phyloP scores from a whole-genome alignment of 2,113 vertebrate species.

The Myrmecophaga tridactyla region DNA sequence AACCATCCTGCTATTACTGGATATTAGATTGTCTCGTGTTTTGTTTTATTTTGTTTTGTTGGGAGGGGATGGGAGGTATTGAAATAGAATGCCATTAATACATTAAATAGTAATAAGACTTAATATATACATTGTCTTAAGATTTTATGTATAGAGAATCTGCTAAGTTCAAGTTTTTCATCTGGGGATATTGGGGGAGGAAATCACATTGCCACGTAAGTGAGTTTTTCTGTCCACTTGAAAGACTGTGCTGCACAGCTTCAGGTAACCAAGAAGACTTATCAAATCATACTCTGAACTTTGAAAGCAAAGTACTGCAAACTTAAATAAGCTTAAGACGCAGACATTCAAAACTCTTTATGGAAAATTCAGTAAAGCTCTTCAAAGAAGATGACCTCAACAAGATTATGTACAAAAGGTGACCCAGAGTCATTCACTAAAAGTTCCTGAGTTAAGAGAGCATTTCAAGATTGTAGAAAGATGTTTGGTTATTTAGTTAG shows the following conservation, averaged over 20 bases:
- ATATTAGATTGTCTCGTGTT: neutral
- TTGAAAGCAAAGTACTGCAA: conserved; percentile 33
- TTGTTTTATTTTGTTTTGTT: neutral
- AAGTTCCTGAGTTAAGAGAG: neutral
- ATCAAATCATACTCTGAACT: conserved; percentile 13
- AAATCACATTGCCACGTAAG: neutral
- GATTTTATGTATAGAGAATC: neutral
- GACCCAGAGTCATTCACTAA: neutral
- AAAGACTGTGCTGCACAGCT: neutral
- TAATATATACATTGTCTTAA: neutral
- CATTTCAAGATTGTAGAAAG: neutral
- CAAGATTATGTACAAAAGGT: neutral
- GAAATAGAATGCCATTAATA: neutral
- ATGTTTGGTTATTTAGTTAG: neutral
- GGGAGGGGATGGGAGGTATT: neutral
- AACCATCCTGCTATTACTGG: neutral
- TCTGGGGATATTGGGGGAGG: neutral
- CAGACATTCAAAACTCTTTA: neutral
- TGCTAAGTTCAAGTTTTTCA: neutral
- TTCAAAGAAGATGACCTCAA: neutral
- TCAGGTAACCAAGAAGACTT: neutral
- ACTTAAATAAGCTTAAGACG: neutral
- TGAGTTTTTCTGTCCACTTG: neutral
- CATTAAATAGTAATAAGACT: neutral
- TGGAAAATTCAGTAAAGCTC: neutral